Evolutionary conservation across 2,797 vertebrate species (phyloP).

Genomic region (Phoxinus dragarum): DNA sequence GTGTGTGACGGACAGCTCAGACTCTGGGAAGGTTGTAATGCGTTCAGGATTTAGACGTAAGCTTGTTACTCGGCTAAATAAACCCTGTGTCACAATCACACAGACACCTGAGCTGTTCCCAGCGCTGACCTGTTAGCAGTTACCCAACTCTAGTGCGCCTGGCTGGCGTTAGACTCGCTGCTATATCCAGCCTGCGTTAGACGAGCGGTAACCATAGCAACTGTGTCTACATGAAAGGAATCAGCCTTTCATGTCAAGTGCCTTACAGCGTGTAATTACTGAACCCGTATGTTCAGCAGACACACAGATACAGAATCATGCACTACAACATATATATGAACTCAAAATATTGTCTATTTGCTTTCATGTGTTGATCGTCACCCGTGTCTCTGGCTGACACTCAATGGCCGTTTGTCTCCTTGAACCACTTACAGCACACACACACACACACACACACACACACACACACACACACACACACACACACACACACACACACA

Average conservation of each 20-base stretch:
- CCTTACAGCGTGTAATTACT: slow-evolving; percentile 36
- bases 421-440: not conserved
- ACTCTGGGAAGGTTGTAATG: slow-evolving; percentile 32
- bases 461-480: not conserved
- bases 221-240: slow-evolving; percentile 69
- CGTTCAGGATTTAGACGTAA: slow-evolving; percentile 34
- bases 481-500: not conserved
- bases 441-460: not conserved
- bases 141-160: not conserved
- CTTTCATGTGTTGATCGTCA: not conserved
- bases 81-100: slow-evolving; percentile 20
- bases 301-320: not conserved
- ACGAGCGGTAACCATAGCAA: slow-evolving; percentile 71
- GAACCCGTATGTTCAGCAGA: not conserved
- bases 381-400: not conserved
- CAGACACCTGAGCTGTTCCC: not conserved
- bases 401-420: not conserved
- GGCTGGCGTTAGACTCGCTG: slow-evolving; percentile 1
- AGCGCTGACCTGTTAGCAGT: not conserved
- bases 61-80: slow-evolving; percentile 13
- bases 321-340: too few relatives aligned
- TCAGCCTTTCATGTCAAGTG: slow-evolving; percentile 43
- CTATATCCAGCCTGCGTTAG: slow-evolving; percentile 41
- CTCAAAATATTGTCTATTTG: not conserved
- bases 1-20: not conserved